Percentiles rank a stretch among this genome's conserved stretches.
Conservation (phyloP, 2,797 vertebrate species). For the Hyperoplus lanceolatus region DNA sequence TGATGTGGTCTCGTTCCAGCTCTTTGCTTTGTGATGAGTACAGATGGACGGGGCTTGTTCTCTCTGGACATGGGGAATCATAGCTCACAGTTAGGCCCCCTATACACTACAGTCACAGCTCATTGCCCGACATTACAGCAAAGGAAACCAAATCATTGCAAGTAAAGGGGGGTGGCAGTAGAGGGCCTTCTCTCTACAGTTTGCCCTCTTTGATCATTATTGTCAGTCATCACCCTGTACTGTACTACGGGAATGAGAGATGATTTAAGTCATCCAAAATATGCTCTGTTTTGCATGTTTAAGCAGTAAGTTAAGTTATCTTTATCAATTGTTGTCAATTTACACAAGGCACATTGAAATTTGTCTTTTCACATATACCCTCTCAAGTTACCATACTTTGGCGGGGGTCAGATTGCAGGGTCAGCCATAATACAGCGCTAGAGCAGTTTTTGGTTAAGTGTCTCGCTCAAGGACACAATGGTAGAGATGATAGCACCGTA, state of each 20-base stretch:
- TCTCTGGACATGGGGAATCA: slow-evolving; percentile 67
- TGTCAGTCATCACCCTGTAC: slow-evolving; percentile 43
- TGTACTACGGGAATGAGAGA: slow-evolving; percentile 9
- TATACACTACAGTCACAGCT: slow-evolving; percentile 78
- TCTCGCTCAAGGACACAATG: too few species aligned
- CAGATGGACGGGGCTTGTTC: slow-evolving; percentile 77
- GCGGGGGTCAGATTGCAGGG: too few species aligned
- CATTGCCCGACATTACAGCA: slow-evolving; percentile 78
- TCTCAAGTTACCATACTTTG: too few species aligned
- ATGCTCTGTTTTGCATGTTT: slow-evolving; percentile 18
- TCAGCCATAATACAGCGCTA: too few species aligned
- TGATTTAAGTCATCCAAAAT: slow-evolving; percentile 30
- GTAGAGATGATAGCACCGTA: too few species aligned
- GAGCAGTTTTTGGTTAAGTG: too few species aligned
- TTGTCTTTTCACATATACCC: too few species aligned
- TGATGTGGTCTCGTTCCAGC: slow-evolving; percentile 79
- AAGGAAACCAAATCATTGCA: slow-evolving; percentile 78
- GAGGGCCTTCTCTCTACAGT: slow-evolving; percentile 59
- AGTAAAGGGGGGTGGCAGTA: slow-evolving; percentile 30
- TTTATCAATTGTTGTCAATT: too few species aligned
- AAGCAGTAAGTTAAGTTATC: background rate
- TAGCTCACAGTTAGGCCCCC: slow-evolving; percentile 78
- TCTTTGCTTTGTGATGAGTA: slow-evolving; percentile 75
- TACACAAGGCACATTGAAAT: too few species aligned
- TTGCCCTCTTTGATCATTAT: slow-evolving; percentile 55